Evolutionary conservation across 2,888 invertebrate genomes (phyloP).

Genomic region (Lymantria dispar): DNA sequence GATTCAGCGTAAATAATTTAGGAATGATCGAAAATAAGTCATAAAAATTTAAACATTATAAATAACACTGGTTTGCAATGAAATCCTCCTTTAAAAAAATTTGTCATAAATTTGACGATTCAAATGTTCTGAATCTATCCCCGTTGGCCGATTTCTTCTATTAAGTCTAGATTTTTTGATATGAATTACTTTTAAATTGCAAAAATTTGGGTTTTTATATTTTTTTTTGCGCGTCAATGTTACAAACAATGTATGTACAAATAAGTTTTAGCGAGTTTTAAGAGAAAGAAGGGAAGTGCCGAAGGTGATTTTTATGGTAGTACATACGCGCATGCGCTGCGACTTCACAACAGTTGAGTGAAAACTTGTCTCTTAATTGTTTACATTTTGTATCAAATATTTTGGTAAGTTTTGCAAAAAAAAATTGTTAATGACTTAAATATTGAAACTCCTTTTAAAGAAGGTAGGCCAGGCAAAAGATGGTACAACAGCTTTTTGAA

Average conservation of each 20-base stretch:
- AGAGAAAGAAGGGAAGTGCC: neutral
- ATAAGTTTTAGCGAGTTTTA: neutral
- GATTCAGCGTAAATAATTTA: no score
- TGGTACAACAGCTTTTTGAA: neutral
- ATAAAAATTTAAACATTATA: no score
- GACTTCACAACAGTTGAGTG: conserved; percentile 9
- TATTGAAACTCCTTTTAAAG: neutral
- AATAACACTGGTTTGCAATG: no score
- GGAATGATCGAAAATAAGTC: no score
- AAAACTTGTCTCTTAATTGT: conserved; percentile 12
- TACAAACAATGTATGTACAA: neutral
- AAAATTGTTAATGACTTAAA: conserved; percentile 1
- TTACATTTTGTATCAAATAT: conserved; percentile 9
- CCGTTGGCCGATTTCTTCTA: no score
- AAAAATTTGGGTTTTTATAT: no score
- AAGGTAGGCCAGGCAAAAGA: neutral
- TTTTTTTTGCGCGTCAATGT: neutral
- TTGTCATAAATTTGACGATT: no score
- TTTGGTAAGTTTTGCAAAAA: conserved; percentile 11
- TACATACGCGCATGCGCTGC: conserved; percentile 2
- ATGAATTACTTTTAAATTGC: no score
- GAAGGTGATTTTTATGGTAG: neutral
- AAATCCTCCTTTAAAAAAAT: no score
- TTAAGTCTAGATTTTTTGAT: no score
- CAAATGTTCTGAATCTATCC: no score